phyloP scores from a whole-genome alignment of 2,113 vertebrate genomes.

The Phalacrocorax brasilianus region DNA sequence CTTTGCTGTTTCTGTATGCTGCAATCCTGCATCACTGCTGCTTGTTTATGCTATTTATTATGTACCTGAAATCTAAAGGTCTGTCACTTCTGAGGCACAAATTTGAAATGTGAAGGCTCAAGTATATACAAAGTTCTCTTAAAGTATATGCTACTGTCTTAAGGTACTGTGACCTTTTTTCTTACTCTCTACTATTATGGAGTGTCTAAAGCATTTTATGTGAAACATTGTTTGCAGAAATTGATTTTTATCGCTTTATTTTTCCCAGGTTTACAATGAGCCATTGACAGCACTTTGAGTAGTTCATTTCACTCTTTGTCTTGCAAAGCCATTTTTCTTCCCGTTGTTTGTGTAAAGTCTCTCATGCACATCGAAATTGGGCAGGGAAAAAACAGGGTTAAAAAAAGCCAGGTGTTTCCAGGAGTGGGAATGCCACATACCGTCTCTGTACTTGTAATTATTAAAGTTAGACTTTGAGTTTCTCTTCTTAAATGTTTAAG shows the following conservation, averaged over 20 bases:
- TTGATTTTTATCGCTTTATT: background rate
- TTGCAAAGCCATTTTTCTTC: background rate
- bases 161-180: background rate
- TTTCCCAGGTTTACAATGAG: slow-evolving; percentile 5
- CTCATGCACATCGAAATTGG: background rate
- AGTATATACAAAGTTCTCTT: background rate
- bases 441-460: background rate
- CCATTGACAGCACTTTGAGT: background rate
- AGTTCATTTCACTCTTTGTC: slow-evolving; percentile 16
- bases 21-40: background rate
- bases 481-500: background rate
- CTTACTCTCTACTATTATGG: background rate
- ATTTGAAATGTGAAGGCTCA: background rate
- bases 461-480: background rate
- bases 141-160: background rate
- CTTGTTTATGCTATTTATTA: background rate
- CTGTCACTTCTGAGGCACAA: background rate
- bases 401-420: background rate
- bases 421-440: background rate
- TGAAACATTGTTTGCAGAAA: background rate
- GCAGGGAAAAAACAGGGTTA: background rate
- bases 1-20: background rate
- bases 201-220: background rate
- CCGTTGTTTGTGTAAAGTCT: background rate
- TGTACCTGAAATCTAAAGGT: background rate